Conservation (phyloP, 2,797 vertebrate genomes). For the Oceanodroma leucorhoa region DNA sequence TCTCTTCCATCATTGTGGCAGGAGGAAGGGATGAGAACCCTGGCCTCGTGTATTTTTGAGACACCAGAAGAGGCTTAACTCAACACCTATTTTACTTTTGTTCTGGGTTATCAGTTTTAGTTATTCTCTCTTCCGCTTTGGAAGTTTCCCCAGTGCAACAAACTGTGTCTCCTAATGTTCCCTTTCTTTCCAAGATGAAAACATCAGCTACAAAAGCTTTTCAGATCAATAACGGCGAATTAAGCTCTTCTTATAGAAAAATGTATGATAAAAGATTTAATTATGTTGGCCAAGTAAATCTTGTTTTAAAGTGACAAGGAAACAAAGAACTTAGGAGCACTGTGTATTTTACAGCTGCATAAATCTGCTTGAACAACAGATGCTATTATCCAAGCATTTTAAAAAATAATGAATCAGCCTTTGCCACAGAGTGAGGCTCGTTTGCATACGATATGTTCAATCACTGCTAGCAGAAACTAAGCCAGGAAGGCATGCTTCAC, state of each 20-base stretch:
- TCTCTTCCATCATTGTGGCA: background rate
- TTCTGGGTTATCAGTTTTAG: background rate
- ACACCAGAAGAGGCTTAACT: background rate
- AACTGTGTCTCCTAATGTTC: background rate
- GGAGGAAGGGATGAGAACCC: background rate
- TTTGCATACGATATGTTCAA: background rate
- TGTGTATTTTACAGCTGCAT: constrained; percentile 31
- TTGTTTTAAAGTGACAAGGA: constrained; percentile 42
- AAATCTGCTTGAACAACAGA: constrained; percentile 52
- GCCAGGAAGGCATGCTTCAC: background rate
- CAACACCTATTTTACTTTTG: background rate
- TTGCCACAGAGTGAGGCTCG: background rate
- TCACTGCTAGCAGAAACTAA: background rate
- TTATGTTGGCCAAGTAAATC: constrained; percentile 56
- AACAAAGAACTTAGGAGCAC: constrained; percentile 47
- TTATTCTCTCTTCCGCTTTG: background rate
- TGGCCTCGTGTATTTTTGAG: background rate
- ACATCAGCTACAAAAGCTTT: constrained; percentile 18
- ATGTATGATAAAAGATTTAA: constrained; percentile 49
- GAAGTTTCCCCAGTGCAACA: background rate
- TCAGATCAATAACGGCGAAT: constrained; percentile 30
- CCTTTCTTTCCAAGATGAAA: constrained; percentile 5
- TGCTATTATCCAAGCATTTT: constrained; percentile 34
- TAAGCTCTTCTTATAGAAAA: constrained; percentile 40
- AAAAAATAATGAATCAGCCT: constrained; percentile 49